Percentiles rank a stretch among this genome's conserved stretches.
Conservation (phyloP, 2,888 invertebrate species). For the Meteorus cinctellus region DNA sequence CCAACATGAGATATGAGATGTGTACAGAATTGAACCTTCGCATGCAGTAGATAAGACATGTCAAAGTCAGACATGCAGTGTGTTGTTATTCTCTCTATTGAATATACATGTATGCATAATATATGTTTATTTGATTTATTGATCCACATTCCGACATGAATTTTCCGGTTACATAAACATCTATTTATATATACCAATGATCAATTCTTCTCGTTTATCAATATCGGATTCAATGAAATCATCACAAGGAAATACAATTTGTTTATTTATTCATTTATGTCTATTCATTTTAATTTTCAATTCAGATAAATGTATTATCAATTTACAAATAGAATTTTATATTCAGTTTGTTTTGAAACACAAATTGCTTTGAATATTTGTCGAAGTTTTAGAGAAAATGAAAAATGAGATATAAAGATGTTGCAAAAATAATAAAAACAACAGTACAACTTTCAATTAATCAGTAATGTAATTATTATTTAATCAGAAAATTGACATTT, state of each 20-base stretch:
- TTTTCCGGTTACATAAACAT: conserved; percentile 31
- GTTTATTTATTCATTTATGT: too few species aligned
- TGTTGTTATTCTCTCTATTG: conserved; percentile 15
- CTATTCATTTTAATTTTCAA: too few species aligned
- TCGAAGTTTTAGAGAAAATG: too few species aligned
- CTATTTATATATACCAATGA: conserved; percentile 8
- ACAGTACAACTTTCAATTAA: too few species aligned
- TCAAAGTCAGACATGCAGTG: conserved; percentile 31
- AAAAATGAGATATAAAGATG: too few species aligned
- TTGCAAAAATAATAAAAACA: too few species aligned
- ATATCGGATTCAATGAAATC: conserved; percentile 1
- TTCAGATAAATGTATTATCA: too few species aligned
- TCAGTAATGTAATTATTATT: too few species aligned
- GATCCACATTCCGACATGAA: conserved; percentile 35
- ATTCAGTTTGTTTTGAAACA: too few species aligned
- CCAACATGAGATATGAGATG: conserved; percentile 15
- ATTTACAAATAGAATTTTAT: too few species aligned
- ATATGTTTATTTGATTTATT: conserved; percentile 32
- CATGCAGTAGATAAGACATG: conserved; percentile 38
- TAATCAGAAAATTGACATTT: too few species aligned
- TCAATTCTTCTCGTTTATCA: background rate
- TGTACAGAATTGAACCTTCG: background rate
- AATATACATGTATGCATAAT: background rate
- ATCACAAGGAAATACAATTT: background rate
- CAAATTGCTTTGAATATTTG: too few species aligned